Conservation (phyloP, 2,113 vertebrate genomes). For the Semnopithecus entellus region DNA sequence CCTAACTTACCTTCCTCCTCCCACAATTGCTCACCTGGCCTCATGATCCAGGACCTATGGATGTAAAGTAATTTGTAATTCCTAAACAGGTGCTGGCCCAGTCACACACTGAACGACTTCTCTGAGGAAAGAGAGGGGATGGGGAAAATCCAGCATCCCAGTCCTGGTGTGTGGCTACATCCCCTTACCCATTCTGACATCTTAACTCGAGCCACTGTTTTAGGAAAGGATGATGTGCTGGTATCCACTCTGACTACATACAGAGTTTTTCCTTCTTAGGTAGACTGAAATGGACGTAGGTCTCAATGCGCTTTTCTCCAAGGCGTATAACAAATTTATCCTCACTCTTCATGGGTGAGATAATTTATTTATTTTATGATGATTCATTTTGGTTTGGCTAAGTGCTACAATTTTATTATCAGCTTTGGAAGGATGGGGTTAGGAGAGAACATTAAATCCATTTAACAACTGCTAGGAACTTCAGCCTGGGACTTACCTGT, state of each 20-base stretch:
- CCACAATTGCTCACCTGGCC: background rate
- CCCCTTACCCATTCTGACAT: background rate
- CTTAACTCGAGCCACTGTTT: background rate
- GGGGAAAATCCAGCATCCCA: background rate
- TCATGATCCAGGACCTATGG: background rate
- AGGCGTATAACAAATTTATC: background rate
- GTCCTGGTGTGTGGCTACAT: background rate
- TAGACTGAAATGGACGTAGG: background rate
- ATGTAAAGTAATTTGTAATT: background rate
- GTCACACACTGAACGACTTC: background rate
- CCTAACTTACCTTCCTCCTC: background rate
- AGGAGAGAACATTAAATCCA: background rate
- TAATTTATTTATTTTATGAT: background rate
- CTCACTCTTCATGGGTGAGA: background rate
- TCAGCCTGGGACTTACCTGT: background rate
- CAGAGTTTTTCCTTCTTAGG: background rate
- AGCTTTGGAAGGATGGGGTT: background rate
- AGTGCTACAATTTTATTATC: constrained; percentile 32
- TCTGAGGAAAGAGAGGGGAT: background rate
- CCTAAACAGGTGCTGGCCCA: background rate
- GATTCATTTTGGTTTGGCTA: constrained; percentile 3
- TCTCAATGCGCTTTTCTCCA: background rate
- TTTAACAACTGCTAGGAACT: constrained; percentile 60
- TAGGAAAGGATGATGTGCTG: background rate
- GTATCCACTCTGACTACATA: background rate